A percentile compares a stretch with the other conserved stretches of the same genome.
Evolutionary conservation across 2,888 invertebrate species (phyloP).

Genomic region (Thereva nobilitata): DNA sequence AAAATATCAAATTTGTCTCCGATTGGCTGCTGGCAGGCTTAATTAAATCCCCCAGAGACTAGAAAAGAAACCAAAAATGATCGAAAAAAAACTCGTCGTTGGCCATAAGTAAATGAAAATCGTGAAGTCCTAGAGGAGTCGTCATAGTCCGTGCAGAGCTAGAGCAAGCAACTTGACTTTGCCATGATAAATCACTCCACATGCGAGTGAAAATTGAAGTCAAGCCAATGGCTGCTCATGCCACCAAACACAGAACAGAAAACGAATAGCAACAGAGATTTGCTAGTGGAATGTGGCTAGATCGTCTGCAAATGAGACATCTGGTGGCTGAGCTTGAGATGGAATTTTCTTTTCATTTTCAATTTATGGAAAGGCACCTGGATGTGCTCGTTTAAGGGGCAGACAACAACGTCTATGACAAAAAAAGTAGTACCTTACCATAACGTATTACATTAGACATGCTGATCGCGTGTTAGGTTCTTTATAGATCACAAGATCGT

Average conservation of each 20-base stretch:
- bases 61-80: slow-evolving; percentile 11
- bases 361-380: slow-evolving; percentile 32
- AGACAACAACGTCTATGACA: not conserved
- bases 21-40: slow-evolving; percentile 23
- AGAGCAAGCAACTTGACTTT: slow-evolving; percentile 29
- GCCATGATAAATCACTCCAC: slow-evolving; percentile 32
- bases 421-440: slow-evolving; percentile 22
- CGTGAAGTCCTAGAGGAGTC: slow-evolving; percentile 28
- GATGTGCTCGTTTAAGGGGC: slow-evolving; percentile 23
- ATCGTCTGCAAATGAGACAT: slow-evolving; percentile 35
- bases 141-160: slow-evolving; percentile 10
- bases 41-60: slow-evolving; percentile 31
- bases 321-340: slow-evolving; percentile 30
- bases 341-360: slow-evolving; percentile 20
- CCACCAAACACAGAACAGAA: not conserved
- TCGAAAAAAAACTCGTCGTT: slow-evolving; percentile 15
- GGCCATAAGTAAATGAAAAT: slow-evolving; percentile 33
- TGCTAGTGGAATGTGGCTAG: slow-evolving; percentile 21
- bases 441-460: slow-evolving; percentile 29
- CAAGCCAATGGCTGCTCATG: slow-evolving; percentile 15
- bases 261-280: not conserved
- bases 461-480: slow-evolving; percentile 33
- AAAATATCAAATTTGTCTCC: slow-evolving; percentile 26
- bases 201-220: slow-evolving; percentile 32
- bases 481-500: slow-evolving; percentile 14